Percentiles rank a stretch among this genome's conserved stretches.
These are phyloP conservation scores for Cheirogaleus medius DNA, from an alignment of 2,113 vertebrate species.

Conservation along the genomic window DNA sequence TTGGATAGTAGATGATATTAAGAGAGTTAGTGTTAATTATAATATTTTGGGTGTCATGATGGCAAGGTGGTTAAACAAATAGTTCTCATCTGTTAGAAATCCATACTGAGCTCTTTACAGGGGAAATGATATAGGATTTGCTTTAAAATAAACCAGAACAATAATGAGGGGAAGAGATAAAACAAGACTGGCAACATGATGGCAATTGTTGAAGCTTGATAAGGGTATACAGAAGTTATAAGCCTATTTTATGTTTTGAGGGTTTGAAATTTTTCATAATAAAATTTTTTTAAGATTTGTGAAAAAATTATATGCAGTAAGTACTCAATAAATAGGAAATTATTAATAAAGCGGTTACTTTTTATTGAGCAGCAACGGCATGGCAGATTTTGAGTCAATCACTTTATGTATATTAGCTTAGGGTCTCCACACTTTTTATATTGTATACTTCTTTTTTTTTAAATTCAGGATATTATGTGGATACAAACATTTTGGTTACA, in stretches of 20 bases:
- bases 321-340: background rate
- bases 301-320: background rate
- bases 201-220: background rate
- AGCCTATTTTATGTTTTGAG: background rate
- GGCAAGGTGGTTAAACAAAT: background rate
- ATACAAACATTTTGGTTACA: no score
- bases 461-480: no score
- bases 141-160: background rate
- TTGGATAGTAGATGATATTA: background rate
- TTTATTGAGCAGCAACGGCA: background rate
- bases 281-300: conserved; percentile 2
- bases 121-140: background rate
- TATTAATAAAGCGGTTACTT: background rate
- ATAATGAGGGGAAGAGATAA: background rate
- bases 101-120: background rate
- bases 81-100: background rate
- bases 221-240: background rate
- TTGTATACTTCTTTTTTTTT: background rate
- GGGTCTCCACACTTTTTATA: background rate
- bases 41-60: background rate
- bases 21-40: background rate
- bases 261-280: conserved; percentile 18
- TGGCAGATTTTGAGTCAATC: background rate
- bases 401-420: background rate
- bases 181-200: background rate